phyloP scores from a whole-genome alignment of 2,113 vertebrate species.

The Lethenteron reissneri region DNA sequence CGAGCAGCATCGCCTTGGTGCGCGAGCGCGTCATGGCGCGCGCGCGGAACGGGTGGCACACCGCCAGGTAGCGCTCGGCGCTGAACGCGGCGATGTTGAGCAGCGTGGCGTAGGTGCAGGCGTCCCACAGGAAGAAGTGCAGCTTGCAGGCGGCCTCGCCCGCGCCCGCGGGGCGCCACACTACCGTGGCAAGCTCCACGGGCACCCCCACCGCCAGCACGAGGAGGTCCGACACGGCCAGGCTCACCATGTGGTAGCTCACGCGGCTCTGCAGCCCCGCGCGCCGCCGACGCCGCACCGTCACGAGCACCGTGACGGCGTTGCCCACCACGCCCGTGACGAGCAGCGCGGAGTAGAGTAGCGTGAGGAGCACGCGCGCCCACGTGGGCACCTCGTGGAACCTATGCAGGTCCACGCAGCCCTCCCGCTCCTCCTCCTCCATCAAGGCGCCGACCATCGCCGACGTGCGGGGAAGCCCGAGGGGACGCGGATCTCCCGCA shows the following conservation, averaged over 20 bases:
- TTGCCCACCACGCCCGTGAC: slow-evolving; percentile 12
- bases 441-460: too few species aligned
- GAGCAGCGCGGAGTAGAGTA: slow-evolving; percentile 8
- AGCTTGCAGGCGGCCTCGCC: slow-evolving; percentile 10
- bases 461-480: too few species aligned
- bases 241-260: slow-evolving; percentile 12
- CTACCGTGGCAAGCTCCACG: slow-evolving; percentile 12
- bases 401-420: too few species aligned
- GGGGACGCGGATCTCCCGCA: too few species aligned
- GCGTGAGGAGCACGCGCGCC: slow-evolving; percentile 8
- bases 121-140: slow-evolving; percentile 14
- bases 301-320: slow-evolving; percentile 8
- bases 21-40: slow-evolving; percentile 6
- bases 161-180: slow-evolving; percentile 12
- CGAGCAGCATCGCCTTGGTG: slow-evolving; percentile 10
- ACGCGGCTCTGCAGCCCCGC: slow-evolving; percentile 9
- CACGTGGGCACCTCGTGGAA: background rate
- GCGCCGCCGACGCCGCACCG: slow-evolving; percentile 1
- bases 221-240: slow-evolving; percentile 13
- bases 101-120: slow-evolving; percentile 13
- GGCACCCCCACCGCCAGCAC: slow-evolving; percentile 12
- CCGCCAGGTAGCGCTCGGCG: slow-evolving; percentile 12
- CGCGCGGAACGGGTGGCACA: slow-evolving; percentile 11
- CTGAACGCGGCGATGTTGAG: slow-evolving; percentile 14
- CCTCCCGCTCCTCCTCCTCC: too few species aligned